A percentile compares a stretch with the other conserved stretches of the same genome.
Evolutionary conservation across 1,140 invertebrate genomes (phyloP).

Genomic region (Leptinotarsa lineolata): DNA sequence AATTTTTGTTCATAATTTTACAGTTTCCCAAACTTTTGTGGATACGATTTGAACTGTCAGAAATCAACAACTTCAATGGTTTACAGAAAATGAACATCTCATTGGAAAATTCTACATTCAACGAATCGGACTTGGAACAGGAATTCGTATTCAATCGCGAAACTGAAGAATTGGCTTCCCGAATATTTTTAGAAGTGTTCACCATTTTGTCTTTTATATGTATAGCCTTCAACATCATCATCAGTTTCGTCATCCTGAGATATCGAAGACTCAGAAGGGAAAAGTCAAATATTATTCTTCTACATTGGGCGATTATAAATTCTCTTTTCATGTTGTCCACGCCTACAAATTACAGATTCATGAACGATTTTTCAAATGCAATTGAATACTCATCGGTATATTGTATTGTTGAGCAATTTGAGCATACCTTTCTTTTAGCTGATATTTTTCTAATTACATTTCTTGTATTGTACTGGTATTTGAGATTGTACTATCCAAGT

Average conservation of each 20-base stretch:
- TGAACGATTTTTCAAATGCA: background rate
- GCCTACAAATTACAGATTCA: conserved; percentile 23
- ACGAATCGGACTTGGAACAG: background rate
- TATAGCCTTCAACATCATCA: conserved; percentile 20
- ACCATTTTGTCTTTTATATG: conserved; percentile 28
- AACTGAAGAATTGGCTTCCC: background rate
- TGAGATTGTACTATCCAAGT: conserved; percentile 26
- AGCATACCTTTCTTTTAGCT: conserved; percentile 9
- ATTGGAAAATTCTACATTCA: no score
- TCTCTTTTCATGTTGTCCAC: conserved; percentile 13
- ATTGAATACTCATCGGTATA: conserved; percentile 3
- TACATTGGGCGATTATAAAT: conserved; percentile 28
- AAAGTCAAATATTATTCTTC: conserved; percentile 29
- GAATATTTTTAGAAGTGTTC: conserved; percentile 26
- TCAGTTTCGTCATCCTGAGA: conserved; percentile 34
- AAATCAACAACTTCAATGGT: no score
- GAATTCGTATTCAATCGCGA: background rate
- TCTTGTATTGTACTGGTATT: conserved; percentile 25
- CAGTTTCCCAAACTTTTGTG: no score
- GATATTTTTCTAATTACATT: conserved; percentile 20
- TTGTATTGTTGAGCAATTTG: conserved; percentile 23
- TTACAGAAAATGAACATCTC: no score
- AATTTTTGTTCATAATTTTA: no score
- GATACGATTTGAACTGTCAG: no score
- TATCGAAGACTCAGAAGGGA: conserved; percentile 31